Evolutionary conservation across 1,140 invertebrate species (phyloP).

Genomic region (Rhyacophila brunnea): DNA sequence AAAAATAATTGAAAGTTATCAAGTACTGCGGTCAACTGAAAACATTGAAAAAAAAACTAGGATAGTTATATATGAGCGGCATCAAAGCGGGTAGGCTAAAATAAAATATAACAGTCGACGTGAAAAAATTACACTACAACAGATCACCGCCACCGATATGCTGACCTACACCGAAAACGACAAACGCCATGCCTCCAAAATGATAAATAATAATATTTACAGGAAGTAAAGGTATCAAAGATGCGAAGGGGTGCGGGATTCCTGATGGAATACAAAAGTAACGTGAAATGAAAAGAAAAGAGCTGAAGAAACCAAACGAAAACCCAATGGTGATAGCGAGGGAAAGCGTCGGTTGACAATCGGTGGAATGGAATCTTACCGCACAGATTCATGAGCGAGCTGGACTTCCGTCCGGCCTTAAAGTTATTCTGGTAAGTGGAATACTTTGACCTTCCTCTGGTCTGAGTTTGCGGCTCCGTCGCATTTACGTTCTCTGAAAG

Average conservation of each 20-base stretch:
- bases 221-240: too few species aligned
- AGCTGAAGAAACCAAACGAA: constrained; percentile 26
- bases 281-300: constrained; percentile 36
- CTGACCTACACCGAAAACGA: background rate
- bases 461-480: constrained; percentile 68
- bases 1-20: too few species aligned
- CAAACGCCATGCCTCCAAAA: background rate
- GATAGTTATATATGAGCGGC: too few species aligned
- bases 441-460: constrained; percentile 79
- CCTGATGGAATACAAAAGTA: constrained; percentile 38
- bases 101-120: too few species aligned
- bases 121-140: too few species aligned
- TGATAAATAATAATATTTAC: too few species aligned
- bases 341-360: constrained; percentile 31
- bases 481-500: constrained; percentile 62
- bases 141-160: constrained; percentile 5
- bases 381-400: constrained; percentile 91
- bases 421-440: constrained; percentile 77
- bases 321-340: constrained; percentile 27
- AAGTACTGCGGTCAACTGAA: too few species aligned
- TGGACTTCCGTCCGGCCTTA: constrained; percentile 82
- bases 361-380: constrained; percentile 65
- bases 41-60: too few species aligned
- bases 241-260: too few species aligned
- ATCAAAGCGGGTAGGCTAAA: too few species aligned